Conservation (phyloP, 2,888 invertebrate species). For the Drosophila pullipes region DNA sequence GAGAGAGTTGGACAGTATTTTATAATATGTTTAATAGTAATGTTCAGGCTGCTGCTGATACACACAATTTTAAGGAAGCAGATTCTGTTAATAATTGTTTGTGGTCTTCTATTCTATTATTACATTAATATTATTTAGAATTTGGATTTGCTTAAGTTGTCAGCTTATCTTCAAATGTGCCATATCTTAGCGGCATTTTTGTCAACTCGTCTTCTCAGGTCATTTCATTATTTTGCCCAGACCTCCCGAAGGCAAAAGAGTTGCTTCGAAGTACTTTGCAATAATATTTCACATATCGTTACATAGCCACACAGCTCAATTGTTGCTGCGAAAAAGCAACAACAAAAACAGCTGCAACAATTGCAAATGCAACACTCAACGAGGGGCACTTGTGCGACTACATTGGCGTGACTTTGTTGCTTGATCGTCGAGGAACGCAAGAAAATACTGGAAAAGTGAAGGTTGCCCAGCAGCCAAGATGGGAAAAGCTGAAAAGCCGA, state of each 20-base stretch:
- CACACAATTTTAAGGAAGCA: neutral
- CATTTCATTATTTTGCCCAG: constrained; percentile 20
- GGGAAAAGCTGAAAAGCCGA: constrained; percentile 60
- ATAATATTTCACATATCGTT: constrained; percentile 41
- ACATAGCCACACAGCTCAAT: constrained; percentile 22
- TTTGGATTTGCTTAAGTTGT: neutral
- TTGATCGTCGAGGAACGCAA: constrained; percentile 44
- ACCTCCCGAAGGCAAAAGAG: constrained; percentile 8
- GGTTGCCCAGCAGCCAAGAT: constrained; percentile 71
- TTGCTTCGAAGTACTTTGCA: constrained; percentile 36
- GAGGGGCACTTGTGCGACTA: constrained; percentile 55
- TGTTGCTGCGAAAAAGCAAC: constrained; percentile 19
- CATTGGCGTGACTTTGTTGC: constrained; percentile 71
- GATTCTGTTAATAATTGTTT: neutral
- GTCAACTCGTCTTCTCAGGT: constrained; percentile 43
- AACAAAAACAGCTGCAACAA: constrained; percentile 16
- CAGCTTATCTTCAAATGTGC: neutral
- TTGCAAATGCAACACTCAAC: constrained; percentile 5
- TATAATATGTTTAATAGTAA: neutral
- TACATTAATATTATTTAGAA: neutral
- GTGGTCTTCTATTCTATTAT: neutral
- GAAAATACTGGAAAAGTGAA: constrained; percentile 78
- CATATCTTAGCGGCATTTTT: constrained; percentile 6
- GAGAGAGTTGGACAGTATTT: neutral
- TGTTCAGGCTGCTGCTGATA: neutral